phyloP scores from a whole-genome alignment of 2,797 vertebrate species.

The Pseudochirops cupreus region DNA sequence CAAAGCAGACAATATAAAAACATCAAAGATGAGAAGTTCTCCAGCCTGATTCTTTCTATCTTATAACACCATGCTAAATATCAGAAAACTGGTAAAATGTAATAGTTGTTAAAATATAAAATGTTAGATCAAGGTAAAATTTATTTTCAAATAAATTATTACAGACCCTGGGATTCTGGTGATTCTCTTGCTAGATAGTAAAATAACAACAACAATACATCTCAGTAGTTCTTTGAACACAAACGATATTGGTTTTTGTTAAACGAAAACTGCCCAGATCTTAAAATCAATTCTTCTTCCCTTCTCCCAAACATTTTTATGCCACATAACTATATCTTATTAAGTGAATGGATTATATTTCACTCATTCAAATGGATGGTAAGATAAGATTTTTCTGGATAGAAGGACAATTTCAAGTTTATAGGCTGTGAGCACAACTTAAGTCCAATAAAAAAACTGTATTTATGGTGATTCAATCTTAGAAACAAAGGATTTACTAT shows the following conservation, averaged over 20 bases:
- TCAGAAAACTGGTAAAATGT: not conserved
- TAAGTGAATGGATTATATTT: not conserved
- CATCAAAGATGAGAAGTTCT: not conserved
- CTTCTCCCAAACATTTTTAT: not conserved
- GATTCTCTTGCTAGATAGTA: not conserved
- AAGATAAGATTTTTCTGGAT: not conserved
- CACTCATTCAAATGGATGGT: not conserved
- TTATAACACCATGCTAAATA: not conserved
- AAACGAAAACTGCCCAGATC: not conserved
- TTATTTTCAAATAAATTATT: not conserved
- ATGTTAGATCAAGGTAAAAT: not conserved
- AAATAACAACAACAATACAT: not conserved
- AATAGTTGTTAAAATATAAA: not conserved
- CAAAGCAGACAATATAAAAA: not conserved
- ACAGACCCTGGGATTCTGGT: not conserved
- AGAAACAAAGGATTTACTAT: constrained; percentile 6
- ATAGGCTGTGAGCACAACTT: not conserved
- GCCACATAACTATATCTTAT: not conserved
- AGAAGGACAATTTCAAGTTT: not conserved
- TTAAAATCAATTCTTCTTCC: not conserved
- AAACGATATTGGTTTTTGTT: not conserved
- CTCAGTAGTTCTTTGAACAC: not conserved
- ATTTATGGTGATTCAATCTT: constrained; percentile 3
- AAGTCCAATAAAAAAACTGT: constrained; percentile 20
- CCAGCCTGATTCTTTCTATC: not conserved